Evolutionary conservation across 2,113 vertebrate species (phyloP), one percentile per base, ranked within the genome.

Genomic region (Tonatia bakeri): DNA sequence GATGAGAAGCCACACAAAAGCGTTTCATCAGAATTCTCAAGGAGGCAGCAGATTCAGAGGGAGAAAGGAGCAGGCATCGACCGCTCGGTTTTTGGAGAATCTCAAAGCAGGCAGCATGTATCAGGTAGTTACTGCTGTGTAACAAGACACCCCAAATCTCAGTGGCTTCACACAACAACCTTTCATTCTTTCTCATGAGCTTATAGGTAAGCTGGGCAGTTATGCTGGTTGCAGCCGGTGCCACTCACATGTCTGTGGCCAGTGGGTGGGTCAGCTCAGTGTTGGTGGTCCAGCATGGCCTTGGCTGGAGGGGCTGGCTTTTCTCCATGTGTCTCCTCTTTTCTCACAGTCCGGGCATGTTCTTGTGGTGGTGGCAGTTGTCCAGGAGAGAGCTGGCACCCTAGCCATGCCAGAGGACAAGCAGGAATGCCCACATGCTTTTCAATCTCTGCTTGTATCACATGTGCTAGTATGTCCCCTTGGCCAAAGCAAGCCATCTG

Each of bases 241-340:
- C n/a, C 2, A 3, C 19, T 19, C 40, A 9, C 1, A 14, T 3
- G 33, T 65, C 14, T 43, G 26, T n/a, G 28, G 70, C 43, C 52
- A 36, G 52, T 14, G 9, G 31, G 52, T 4, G 14, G 52, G 8
- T n/a, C 0, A 2, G 5, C 4, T 15, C 7, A 7, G 19, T 13
- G 31, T 73, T 24, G 54, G 72, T 28, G 86, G 52, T 22, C 73
- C 13, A 15, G 36, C 12, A 10, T 24, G 15, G 56, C 40, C 4
- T 26, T n/a, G n/a, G 36, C 64, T 14, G 22, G 61, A 14, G 3
- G 7, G 3, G 10, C 38, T 1, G 15, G 33, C 31, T 33, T 67
- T 47, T 9, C 28, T 64, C 28, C 45, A 0, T 0, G 0, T 33
- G 3, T 7, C 4, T 20, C 22, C 65, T 24, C 0, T 0, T 7